Conservation (phyloP, 2,888 invertebrate genomes). For the Eristalis arbustorum region DNA sequence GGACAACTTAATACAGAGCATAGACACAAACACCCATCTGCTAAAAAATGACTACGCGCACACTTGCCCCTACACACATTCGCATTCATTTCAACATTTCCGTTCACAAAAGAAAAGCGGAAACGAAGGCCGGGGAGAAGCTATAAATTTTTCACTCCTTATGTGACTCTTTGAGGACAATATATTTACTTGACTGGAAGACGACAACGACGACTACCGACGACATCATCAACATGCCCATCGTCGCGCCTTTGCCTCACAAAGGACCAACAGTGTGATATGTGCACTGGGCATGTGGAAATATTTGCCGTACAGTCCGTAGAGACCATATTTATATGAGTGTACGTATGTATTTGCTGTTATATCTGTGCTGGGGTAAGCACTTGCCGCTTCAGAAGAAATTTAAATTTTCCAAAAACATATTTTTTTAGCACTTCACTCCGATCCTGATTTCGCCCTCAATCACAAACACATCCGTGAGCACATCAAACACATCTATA, state of each 20-base stretch:
- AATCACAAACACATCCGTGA: not conserved
- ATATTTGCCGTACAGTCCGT: conserved; percentile 38
- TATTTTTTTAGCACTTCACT: conserved; percentile 46
- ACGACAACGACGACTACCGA: conserved; percentile 58
- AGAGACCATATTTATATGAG: not conserved
- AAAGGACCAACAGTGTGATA: conserved; percentile 44
- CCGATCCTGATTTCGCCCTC: not conserved
- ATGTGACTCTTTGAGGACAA: conserved; percentile 64
- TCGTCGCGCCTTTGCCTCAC: conserved; percentile 18
- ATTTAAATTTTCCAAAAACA: conserved; percentile 54
- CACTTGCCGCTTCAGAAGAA: conserved; percentile 32
- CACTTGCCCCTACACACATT: not conserved
- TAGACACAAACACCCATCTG: conserved; percentile 12
- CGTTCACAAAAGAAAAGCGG: not conserved
- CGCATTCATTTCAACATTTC: not conserved
- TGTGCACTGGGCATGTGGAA: conserved; percentile 48
- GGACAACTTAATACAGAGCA: conserved; percentile 20
- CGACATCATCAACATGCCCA: conserved; percentile 69
- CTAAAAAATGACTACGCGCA: conserved; percentile 11
- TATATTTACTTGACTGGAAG: conserved; percentile 69
- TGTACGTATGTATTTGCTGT: not conserved
- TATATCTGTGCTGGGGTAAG: not conserved
- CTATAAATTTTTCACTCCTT: conserved; percentile 63
- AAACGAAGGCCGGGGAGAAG: conserved; percentile 45
- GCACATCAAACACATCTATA: conserved; percentile 12